Conservation (phyloP, 2,888 invertebrate species). For the Theretra japonica region DNA sequence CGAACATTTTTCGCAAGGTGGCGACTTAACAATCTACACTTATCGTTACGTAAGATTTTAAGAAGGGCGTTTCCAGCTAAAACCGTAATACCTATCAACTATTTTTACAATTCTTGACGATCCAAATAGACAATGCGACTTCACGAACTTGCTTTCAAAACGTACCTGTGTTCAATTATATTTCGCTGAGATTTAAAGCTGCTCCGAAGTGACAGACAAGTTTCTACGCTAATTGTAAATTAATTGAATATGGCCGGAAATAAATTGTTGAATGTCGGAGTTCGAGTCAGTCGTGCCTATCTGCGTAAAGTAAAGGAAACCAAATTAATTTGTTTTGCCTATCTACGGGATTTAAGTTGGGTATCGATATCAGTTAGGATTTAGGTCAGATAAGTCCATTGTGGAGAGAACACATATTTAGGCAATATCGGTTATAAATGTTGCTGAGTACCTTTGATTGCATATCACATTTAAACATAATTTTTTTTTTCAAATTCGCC, state of each 20-base stretch:
- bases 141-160: background rate
- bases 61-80: conserved; percentile 41
- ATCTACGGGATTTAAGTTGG: background rate
- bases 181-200: background rate
- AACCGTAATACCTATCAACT: conserved; percentile 45
- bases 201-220: background rate
- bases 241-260: background rate
- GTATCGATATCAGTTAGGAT: background rate
- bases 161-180: background rate
- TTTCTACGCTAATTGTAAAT: background rate
- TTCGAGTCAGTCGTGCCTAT: conserved; percentile 16
- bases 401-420: background rate
- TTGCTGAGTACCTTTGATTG: background rate
- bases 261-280: background rate
- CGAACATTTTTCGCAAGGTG: conserved; percentile 62
- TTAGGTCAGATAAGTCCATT: background rate
- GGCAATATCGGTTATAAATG: background rate
- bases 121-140: background rate
- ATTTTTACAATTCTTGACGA: conserved; percentile 34
- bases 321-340: background rate
- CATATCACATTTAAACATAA: too few relatives aligned
- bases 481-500: background rate
- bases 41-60: conserved; percentile 28
- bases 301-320: background rate
- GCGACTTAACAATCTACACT: conserved; percentile 48